Conservation (phyloP, 2,888 invertebrate species). For the Tipula vernalis region DNA sequence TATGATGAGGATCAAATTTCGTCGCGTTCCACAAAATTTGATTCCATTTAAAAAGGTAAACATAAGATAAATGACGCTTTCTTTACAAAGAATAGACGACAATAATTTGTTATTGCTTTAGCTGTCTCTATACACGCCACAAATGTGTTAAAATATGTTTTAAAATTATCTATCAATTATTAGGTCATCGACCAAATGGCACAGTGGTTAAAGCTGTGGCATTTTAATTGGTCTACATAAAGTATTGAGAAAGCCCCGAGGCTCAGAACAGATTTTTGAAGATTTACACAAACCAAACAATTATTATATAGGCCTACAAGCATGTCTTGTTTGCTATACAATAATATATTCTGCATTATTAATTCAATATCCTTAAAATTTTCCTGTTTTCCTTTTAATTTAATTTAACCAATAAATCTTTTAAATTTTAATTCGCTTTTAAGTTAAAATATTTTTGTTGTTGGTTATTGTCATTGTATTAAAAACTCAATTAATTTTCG, state of each 20-base stretch:
- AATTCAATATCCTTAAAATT: not conserved
- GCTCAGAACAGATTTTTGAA: too few species aligned
- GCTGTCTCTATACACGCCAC: too few species aligned
- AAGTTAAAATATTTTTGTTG: not conserved
- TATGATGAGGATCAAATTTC: not conserved
- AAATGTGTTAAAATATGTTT: too few species aligned
- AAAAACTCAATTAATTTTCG: not conserved
- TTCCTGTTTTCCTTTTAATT: not conserved
- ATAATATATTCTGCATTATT: not conserved
- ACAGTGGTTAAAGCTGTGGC: too few species aligned
- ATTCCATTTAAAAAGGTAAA: not conserved
- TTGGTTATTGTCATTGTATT: not conserved
- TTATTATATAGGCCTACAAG: not conserved
- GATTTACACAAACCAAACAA: too few species aligned
- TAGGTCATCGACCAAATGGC: too few species aligned
- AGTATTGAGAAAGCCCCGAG: too few species aligned
- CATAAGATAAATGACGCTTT: not conserved
- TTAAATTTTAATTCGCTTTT: not conserved
- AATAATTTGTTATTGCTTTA: too few species aligned
- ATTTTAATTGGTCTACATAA: too few species aligned
- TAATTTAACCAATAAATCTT: not conserved
- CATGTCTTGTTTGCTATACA: not conserved
- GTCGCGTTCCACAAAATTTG: not conserved
- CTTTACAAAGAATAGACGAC: not conserved
- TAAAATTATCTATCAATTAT: too few species aligned